A percentile compares a stretch with the other conserved stretches of the same genome.
Evolutionary conservation across 2,888 invertebrate genomes (phyloP).

Genomic region (Pandemis heparana): DNA sequence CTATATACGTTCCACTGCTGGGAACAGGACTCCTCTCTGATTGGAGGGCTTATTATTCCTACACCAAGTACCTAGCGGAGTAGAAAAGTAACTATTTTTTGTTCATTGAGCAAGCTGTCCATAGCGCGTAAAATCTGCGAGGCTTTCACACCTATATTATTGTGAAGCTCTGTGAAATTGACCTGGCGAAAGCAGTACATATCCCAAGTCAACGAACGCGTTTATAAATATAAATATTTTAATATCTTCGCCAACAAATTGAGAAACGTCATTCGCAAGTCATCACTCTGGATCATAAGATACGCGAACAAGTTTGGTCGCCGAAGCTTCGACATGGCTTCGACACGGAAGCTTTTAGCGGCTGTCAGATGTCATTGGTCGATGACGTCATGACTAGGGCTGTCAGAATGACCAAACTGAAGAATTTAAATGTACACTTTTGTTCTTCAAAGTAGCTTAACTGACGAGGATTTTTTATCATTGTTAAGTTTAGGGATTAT

Average conservation of each 20-base stretch:
- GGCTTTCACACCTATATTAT: too few species aligned
- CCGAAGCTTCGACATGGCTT: conserved; percentile 33
- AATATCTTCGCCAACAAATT: conserved; percentile 12
- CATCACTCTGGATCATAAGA: conserved; percentile 20
- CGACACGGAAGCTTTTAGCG: conserved; percentile 48
- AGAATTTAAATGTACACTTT: too few species aligned
- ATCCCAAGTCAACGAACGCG: conserved; percentile 1
- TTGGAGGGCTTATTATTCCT: too few species aligned
- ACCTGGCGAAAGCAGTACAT: background rate
- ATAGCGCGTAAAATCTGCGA: too few species aligned
- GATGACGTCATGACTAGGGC: conserved; percentile 40
- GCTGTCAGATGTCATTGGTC: conserved; percentile 47
- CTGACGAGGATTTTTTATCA: too few species aligned
- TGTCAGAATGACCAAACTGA: background rate
- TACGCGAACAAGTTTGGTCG: conserved; percentile 13
- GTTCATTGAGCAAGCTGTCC: too few species aligned
- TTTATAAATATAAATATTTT: conserved; percentile 2
- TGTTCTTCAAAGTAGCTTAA: too few species aligned
- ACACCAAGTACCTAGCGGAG: too few species aligned
- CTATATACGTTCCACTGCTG: too few species aligned
- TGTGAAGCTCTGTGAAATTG: background rate
- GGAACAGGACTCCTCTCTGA: too few species aligned
- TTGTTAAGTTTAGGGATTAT: too few species aligned
- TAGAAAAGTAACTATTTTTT: too few species aligned
- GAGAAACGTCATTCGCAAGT: conserved; percentile 10